Conservation (phyloP, 2,888 invertebrate species). For the Eilema griseolum region DNA sequence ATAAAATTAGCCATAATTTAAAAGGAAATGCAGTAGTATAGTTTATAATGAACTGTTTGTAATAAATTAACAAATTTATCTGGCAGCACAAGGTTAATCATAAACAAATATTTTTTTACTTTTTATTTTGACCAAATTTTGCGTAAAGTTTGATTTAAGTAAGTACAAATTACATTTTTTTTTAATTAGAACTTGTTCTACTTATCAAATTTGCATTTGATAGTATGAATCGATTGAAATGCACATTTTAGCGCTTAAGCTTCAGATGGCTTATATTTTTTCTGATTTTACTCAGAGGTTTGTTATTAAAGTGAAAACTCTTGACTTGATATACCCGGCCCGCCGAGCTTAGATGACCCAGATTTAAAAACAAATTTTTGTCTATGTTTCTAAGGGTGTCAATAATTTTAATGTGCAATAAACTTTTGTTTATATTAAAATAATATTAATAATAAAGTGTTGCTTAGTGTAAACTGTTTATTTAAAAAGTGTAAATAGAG, state of each 20-base stretch:
- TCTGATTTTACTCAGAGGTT: too few species aligned
- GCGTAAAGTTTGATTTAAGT: not conserved
- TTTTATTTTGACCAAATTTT: not conserved
- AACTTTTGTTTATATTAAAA: conserved; percentile 42
- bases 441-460: conserved; percentile 33
- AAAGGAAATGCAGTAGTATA: too few species aligned
- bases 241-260: not conserved
- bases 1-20: too few species aligned
- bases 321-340: conserved; percentile 10
- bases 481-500: conserved; percentile 26
- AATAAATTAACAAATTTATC: not conserved
- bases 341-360: conserved; percentile 27
- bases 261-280: not conserved
- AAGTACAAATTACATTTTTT: not conserved
- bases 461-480: conserved; percentile 23
- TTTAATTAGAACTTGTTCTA: too few species aligned
- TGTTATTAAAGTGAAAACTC: conserved; percentile 27
- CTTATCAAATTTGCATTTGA: too few species aligned
- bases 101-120: not conserved
- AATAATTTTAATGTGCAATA: conserved; percentile 62
- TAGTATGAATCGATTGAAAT: not conserved
- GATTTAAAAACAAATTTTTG: conserved; percentile 48
- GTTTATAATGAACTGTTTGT: too few species aligned
- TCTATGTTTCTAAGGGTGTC: conserved; percentile 67
- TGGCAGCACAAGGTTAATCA: not conserved